Percentiles rank a stretch among this genome's conserved stretches.
Evolutionary conservation across 2,113 vertebrate species (phyloP).

Genomic region (Corydoras maculifer): DNA sequence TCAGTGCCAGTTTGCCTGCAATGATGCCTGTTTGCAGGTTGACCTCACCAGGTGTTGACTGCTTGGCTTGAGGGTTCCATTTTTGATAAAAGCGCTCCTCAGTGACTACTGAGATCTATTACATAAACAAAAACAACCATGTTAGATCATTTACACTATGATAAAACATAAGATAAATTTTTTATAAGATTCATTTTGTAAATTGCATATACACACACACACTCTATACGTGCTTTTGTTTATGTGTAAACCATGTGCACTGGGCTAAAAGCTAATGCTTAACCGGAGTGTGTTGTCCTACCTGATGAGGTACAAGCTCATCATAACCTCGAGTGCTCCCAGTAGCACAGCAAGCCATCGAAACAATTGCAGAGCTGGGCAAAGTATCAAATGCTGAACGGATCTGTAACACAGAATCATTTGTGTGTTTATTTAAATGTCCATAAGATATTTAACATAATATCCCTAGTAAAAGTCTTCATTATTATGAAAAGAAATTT

Average conservation of each 20-base stretch:
- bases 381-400: slow-evolving; percentile 86
- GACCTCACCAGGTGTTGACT: slow-evolving; percentile 63
- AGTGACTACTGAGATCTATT: slow-evolving; percentile 88
- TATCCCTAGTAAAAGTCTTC: too few species aligned
- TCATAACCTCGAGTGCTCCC: slow-evolving; percentile 94
- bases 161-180: too few species aligned
- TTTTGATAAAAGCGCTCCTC: slow-evolving; percentile 90
- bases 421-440: too few species aligned
- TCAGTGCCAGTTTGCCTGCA: slow-evolving; percentile 82
- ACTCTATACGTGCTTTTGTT: too few species aligned
- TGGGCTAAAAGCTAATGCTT: too few species aligned
- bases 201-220: too few species aligned
- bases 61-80: slow-evolving; percentile 72
- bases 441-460: too few species aligned
- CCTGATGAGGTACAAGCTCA: slow-evolving; percentile 94
- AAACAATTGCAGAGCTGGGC: slow-evolving; percentile 83
- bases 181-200: too few species aligned
- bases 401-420: slow-evolving; percentile 61
- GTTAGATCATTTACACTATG: too few species aligned
- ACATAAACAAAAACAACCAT: neutral
- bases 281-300: slow-evolving; percentile 30
- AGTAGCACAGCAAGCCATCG: slow-evolving; percentile 93
- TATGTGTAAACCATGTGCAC: too few species aligned
- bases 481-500: too few species aligned
- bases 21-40: slow-evolving; percentile 81